Percentiles rank a stretch among this genome's conserved stretches.
Evolutionary conservation across 2,888 invertebrate species (phyloP).

Genomic region (Zelleria hepariella): DNA sequence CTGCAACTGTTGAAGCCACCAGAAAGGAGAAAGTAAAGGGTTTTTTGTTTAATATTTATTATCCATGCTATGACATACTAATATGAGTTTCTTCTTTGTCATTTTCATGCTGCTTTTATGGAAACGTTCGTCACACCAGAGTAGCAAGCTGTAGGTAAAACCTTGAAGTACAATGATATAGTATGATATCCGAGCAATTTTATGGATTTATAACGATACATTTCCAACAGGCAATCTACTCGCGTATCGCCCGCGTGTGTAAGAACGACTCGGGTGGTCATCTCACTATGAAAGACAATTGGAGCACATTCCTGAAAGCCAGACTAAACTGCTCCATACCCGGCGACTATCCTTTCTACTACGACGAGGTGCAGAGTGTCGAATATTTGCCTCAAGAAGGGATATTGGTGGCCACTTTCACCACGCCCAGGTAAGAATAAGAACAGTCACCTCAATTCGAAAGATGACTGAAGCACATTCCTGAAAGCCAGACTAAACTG

Average conservation of each 20-base stretch:
- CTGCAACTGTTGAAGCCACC: no score
- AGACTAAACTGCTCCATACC: conserved; percentile 86
- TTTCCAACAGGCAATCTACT: conserved; percentile 81
- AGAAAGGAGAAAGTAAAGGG: no score
- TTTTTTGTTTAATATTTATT: no score
- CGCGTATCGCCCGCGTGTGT: conserved; percentile 91
- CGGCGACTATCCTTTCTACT: conserved; percentile 90
- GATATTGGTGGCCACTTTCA: conserved; percentile 87
- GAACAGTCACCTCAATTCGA: conserved; percentile 78
- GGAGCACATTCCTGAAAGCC: conserved; percentile 94
- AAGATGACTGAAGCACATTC: conserved; percentile 95
- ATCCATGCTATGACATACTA: no score
- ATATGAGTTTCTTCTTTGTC: no score
- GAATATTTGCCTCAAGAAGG: conserved; percentile 83
- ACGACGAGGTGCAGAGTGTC: conserved; percentile 89
- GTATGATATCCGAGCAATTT: no score
- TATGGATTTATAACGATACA: no score
- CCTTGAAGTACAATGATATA: no score
- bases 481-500: no score
- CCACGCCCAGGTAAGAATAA: conserved; percentile 78
- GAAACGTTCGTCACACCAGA: no score
- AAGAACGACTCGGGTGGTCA: conserved; percentile 90
- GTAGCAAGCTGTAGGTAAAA: no score
- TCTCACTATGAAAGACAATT: conserved; percentile 83
- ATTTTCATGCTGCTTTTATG: no score